phyloP scores from a whole-genome alignment of 2,888 invertebrate species.

The Thera britannica region DNA sequence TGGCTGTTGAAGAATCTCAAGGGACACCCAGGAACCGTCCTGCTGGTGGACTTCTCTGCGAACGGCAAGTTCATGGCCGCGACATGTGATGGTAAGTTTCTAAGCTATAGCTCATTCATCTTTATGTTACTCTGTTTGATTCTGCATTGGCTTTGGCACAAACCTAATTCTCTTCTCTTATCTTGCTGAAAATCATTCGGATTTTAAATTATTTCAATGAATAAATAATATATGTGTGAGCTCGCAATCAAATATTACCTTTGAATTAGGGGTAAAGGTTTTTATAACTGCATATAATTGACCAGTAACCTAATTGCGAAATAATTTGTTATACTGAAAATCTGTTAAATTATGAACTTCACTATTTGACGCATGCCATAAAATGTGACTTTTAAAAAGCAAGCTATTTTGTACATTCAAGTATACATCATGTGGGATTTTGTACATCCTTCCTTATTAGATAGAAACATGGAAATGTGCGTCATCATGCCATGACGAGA shows the following conservation, averaged over 20 bases:
- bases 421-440: slow-evolving; percentile 1
- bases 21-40: slow-evolving; percentile 90
- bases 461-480: not conserved
- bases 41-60: slow-evolving; percentile 92
- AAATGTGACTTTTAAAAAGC: not conserved
- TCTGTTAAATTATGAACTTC: not conserved
- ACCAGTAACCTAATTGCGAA: not conserved
- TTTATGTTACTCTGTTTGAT: slow-evolving; percentile 14
- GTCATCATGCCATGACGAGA: not conserved
- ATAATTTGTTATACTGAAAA: not conserved
- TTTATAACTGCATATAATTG: not conserved
- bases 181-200: not conserved
- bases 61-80: slow-evolving; percentile 95
- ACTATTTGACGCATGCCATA: not conserved
- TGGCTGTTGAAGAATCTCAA: slow-evolving; percentile 93
- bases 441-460: slow-evolving; percentile 7
- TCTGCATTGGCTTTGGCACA: slow-evolving; percentile 23
- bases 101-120: slow-evolving; percentile 22
- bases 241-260: not conserved
- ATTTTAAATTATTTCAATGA: not conserved
- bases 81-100: slow-evolving; percentile 91
- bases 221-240: not conserved
- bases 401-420: not conserved
- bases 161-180: not conserved
- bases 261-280: not conserved